Base-by-base conservation (phyloP, 2,797 vertebrate genomes). In the Eupleurogrammus muticus region DNA sequence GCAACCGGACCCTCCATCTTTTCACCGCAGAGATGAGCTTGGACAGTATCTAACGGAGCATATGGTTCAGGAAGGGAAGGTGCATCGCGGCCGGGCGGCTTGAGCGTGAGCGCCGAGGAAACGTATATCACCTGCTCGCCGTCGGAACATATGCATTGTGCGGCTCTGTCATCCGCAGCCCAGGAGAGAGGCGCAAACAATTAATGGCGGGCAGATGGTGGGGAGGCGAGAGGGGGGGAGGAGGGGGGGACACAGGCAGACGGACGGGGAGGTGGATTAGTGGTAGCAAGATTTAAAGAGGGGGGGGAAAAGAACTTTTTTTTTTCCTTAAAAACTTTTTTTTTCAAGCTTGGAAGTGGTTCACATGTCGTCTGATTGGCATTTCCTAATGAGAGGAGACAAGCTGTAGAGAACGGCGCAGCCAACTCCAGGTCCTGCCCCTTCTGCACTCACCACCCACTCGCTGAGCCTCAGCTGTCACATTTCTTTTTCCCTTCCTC, bases 171-270 rank as follows among this genome's bases (percentile, higher is more conserved):
- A 81, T 85, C 79, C 55, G 11, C 78, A 65, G 81, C 91, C 73
- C 80, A 53, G 72, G 75, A 90, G 82, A 86, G 66, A 80, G 63
- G 86, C 79, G 79, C 84, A 81, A 86, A 92, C 90, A 91, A 90
- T 92, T 90, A 91, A 88, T 91, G 88, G 82, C 70, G 78, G 91
- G 89, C 92, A 93, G 92, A 93, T 93, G 92, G 92, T 54, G 82
- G 76, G 84, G 75, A 17, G 44, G 67, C 19, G 62, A 74, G 82
- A 72, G 81, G 75, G 63, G 59, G 65, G 79, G 13, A 55, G 36
- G 66, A 65, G 71, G 64, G 78, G 82, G 70, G 65, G 70, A 72
- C 61, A 47, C 28, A 73, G 78, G 84, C 87, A 87, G 84, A 86
- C 71, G 79, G 87, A 83, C 34, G 65, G 80, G 84, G 85, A 81